Conservation (phyloP, 2,113 vertebrate genomes). For the Corythornis cristatus region DNA sequence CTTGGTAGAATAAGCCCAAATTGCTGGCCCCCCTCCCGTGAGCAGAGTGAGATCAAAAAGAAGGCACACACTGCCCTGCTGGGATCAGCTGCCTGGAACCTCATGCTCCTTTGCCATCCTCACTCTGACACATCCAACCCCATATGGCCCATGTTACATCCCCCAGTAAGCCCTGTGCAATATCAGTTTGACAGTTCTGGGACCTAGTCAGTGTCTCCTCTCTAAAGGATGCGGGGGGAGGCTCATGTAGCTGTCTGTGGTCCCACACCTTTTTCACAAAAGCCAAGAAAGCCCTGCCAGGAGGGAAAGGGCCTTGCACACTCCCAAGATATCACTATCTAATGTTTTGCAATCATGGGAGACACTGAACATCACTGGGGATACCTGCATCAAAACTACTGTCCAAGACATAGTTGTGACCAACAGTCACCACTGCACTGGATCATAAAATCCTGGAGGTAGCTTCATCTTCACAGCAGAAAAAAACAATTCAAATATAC, state of each 20-base stretch:
- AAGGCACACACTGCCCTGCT: neutral
- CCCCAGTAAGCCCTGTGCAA: neutral
- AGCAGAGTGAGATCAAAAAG: neutral
- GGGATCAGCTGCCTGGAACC: neutral
- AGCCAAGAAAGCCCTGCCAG: neutral
- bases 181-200: neutral
- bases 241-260: fast-evolving
- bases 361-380: neutral
- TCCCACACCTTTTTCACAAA: neutral
- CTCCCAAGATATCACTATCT: fast-evolving
- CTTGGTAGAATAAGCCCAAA: neutral
- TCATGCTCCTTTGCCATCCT: neutral
- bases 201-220: neutral
- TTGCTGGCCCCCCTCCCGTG: neutral
- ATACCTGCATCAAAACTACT: neutral
- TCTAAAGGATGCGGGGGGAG: neutral
- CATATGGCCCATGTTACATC: too few relatives aligned
- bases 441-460: neutral
- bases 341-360: neutral
- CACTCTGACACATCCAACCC: fast-evolving
- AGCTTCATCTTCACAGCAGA: neutral
- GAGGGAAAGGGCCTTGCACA: neutral
- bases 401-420: neutral
- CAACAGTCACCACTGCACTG: neutral
- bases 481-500: neutral